Percentiles rank a stretch among this genome's conserved stretches.
These are phyloP conservation scores for Linnaemya tessellans DNA, from an alignment of 2,888 invertebrate species.

Conservation along the genomic window DNA sequence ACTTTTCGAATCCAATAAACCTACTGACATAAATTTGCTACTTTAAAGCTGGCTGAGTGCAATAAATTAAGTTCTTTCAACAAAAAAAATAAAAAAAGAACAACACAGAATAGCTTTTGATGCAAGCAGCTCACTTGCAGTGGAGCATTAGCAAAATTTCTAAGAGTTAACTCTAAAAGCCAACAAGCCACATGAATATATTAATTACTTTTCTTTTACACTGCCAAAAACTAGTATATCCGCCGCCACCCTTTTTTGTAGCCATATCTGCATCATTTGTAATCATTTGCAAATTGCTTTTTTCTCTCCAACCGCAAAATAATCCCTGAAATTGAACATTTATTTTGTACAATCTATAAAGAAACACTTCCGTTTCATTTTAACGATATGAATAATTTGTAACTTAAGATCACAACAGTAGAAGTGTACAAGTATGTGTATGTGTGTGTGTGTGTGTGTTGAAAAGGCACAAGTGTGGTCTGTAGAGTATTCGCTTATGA, in stretches of 20 bases:
- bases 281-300: conserved; percentile 40
- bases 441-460: background rate
- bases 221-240: conserved; percentile 46
- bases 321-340: conserved; percentile 61
- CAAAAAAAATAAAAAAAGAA: no score
- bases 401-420: conserved; percentile 20
- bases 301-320: conserved; percentile 47
- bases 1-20: no score
- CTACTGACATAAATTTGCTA: no score
- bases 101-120: background rate
- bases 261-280: conserved; percentile 29
- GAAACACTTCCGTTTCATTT: conserved; percentile 57
- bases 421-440: background rate
- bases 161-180: background rate
- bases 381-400: conserved; percentile 65
- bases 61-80: background rate
- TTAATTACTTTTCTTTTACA: conserved; percentile 51
- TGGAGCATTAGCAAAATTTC: background rate
- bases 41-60: no score
- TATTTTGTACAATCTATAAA: conserved; percentile 58
- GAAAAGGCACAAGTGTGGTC: background rate
- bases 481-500: conserved; percentile 16
- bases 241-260: background rate
- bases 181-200: conserved; percentile 19
- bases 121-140: background rate